These are phyloP conservation scores for Drosophila funebris DNA, from an alignment of 1,140 invertebrate genomes.

Conservation along the genomic window DNA sequence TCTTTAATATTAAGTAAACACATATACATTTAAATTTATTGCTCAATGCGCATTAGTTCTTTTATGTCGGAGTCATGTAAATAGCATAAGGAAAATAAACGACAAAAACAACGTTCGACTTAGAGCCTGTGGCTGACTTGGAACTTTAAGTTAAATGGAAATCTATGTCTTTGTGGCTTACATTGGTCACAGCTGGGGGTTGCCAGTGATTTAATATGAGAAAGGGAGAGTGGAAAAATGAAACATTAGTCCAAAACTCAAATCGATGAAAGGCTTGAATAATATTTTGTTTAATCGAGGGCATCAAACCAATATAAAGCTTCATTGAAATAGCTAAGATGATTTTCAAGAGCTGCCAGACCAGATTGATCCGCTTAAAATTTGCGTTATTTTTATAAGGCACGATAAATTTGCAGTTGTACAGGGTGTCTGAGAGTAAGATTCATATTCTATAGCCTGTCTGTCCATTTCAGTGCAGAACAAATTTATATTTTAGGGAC, in stretches of 20 bases:
- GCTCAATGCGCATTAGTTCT: slow-evolving; percentile 70
- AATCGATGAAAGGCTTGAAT: too few species aligned
- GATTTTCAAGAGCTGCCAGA: too few species aligned
- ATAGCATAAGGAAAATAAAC: not conserved
- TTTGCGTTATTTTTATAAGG: too few species aligned
- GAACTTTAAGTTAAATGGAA: slow-evolving; percentile 76
- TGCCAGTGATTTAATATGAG: not conserved
- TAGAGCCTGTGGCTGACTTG: slow-evolving; percentile 46
- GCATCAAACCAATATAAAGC: too few species aligned
- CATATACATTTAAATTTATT: slow-evolving; percentile 80
- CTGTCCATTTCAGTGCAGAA: too few species aligned
- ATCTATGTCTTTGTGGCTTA: slow-evolving; percentile 78
- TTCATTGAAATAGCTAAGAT: too few species aligned
- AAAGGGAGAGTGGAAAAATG: not conserved
- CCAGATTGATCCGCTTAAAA: too few species aligned
- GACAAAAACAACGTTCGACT: slow-evolving; percentile 31
- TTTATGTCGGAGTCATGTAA: slow-evolving; percentile 17
- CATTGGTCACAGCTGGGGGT: slow-evolving; percentile 15
- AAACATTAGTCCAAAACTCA: slow-evolving; percentile 1
- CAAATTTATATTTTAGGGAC: too few species aligned
- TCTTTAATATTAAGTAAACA: slow-evolving; percentile 80
- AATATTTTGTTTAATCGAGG: too few species aligned
- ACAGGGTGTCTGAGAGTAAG: too few species aligned
- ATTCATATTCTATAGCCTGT: too few species aligned
- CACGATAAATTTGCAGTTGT: too few species aligned